These are phyloP conservation scores for Nothura maculosa DNA, from an alignment of 2,797 vertebrate genomes.

Conservation along the genomic window DNA sequence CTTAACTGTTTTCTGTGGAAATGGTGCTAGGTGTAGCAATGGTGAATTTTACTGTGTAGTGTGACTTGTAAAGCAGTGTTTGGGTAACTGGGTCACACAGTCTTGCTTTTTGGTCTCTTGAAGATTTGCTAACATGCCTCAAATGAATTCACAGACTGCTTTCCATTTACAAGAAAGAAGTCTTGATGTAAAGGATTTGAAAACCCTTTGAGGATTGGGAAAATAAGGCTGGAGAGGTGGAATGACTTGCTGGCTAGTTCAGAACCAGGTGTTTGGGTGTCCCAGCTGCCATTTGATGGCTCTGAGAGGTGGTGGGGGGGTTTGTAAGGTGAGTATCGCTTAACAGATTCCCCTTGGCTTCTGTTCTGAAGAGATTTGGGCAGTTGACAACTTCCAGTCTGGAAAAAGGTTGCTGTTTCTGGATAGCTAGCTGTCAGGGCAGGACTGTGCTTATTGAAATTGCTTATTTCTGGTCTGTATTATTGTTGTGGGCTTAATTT, in stretches of 20 bases:
- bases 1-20: not conserved
- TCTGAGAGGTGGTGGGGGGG: not conserved
- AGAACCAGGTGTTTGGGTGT: not conserved
- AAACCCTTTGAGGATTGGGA: not conserved
- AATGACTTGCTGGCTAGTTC: not conserved
- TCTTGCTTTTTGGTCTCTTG: not conserved
- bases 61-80: not conserved
- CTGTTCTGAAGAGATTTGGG: not conserved
- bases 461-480: not conserved
- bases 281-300: not conserved
- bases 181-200: not conserved
- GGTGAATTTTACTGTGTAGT: not conserved
- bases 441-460: not conserved
- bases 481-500: not conserved
- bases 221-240: not conserved
- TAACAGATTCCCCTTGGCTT: too few species aligned
- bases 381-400: not conserved
- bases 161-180: fast-evolving
- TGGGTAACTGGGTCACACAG: not conserved
- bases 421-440: not conserved
- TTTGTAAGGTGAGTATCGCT: not conserved
- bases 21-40: not conserved
- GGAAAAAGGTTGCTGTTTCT: not conserved
- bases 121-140: not conserved
- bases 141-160: not conserved